Evolutionary conservation across 2,797 vertebrate genomes (phyloP).

Genomic region (Ptychadena robeensis): DNA sequence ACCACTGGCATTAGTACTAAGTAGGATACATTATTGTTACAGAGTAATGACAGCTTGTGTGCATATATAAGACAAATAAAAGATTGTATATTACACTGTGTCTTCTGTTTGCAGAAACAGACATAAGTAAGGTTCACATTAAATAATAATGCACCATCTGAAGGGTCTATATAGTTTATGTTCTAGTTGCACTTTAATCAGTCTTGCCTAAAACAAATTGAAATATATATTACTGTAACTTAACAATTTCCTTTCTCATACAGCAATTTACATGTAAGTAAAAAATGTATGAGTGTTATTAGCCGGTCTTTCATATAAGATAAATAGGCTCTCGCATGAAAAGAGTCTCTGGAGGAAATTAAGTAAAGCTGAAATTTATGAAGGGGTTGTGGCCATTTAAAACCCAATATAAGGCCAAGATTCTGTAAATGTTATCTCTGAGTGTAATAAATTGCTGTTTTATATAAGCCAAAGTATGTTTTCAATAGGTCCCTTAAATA

Average conservation of each 20-base stretch:
- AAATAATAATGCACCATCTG: background rate
- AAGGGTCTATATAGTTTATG: background rate
- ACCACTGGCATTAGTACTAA: too few relatives aligned
- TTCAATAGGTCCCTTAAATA: background rate
- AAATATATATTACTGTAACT: background rate
- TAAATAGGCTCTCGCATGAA: background rate
- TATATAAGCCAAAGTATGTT: background rate
- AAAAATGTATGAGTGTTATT: background rate
- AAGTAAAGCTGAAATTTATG: conserved; percentile 2
- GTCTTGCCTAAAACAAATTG: background rate
- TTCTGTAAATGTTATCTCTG: background rate
- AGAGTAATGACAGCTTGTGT: too few relatives aligned
- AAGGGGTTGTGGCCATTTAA: background rate
- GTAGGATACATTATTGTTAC: too few relatives aligned
- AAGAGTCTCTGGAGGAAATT: background rate
- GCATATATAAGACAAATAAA: too few relatives aligned
- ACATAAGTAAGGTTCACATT: background rate
- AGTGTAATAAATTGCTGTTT: background rate
- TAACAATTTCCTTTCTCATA: background rate
- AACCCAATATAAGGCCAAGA: background rate
- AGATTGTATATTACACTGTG: too few relatives aligned
- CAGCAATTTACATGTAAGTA: background rate
- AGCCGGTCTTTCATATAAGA: background rate
- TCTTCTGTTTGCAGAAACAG: too few relatives aligned
- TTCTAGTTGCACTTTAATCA: background rate